Conservation (phyloP, 2,888 invertebrate genomes). For the Drepana falcataria region DNA sequence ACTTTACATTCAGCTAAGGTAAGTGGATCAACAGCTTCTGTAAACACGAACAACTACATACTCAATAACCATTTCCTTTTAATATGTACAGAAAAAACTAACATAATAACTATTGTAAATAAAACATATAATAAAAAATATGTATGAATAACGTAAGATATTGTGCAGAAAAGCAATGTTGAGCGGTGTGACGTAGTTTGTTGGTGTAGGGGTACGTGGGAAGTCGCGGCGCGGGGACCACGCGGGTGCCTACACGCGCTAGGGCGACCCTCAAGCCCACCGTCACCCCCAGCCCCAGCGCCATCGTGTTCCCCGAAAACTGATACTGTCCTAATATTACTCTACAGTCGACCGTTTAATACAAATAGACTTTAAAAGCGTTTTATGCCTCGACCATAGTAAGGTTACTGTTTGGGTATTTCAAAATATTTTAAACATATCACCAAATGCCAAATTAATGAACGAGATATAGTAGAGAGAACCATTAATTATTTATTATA, state of each 20-base stretch:
- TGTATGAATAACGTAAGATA: too few species aligned
- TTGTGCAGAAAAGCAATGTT: conserved; percentile 6
- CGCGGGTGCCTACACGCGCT: conserved; percentile 16
- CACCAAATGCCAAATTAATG: too few species aligned
- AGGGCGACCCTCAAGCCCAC: conserved; percentile 19
- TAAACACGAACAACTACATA: conserved; percentile 7
- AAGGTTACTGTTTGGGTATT: too few species aligned
- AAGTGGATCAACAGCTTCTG: conserved; percentile 37
- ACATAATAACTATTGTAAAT: too few species aligned
- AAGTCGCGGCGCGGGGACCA: conserved; percentile 10
- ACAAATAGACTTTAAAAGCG: background rate
- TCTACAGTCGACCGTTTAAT: background rate
- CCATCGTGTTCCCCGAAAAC: conserved; percentile 45
- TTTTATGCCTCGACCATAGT: too few species aligned
- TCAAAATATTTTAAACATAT: too few species aligned
- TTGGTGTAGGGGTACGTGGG: conserved; percentile 46
- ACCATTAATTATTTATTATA: too few species aligned
- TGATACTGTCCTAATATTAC: conserved; percentile 20
- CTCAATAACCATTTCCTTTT: conserved; percentile 11
- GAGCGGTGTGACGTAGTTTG: conserved; percentile 34
- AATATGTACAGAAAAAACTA: too few species aligned
- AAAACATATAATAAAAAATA: too few species aligned
- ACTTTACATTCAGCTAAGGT: conserved; percentile 90
- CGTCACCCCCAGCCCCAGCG: conserved; percentile 12
- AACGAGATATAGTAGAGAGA: too few species aligned